Conservation (phyloP, 2,797 vertebrate genomes). For the Xenops minutus region DNA sequence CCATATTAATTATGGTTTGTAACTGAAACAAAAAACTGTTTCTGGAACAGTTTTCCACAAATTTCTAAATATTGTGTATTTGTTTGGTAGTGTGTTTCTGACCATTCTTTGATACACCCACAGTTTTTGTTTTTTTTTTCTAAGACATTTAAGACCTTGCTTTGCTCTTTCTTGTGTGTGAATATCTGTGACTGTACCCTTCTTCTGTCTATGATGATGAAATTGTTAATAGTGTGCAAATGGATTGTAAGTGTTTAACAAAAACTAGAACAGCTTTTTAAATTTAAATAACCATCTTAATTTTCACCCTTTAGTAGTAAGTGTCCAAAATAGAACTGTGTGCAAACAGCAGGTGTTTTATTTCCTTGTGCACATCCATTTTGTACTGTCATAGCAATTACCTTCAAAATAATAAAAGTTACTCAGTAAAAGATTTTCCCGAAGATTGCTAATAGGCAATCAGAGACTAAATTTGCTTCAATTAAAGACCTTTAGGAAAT, state of each 20-base stretch:
- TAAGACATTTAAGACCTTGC: not conserved
- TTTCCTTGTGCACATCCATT: not conserved
- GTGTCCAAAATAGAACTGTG: not conserved
- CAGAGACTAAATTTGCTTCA: not conserved
- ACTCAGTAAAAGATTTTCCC: not conserved
- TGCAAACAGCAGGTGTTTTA: not conserved
- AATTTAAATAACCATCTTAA: not conserved
- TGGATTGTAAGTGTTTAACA: not conserved
- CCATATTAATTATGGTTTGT: not conserved
- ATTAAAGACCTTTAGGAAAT: constrained; percentile 1
- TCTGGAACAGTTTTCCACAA: not conserved
- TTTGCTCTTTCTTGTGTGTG: not conserved
- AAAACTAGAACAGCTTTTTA: not conserved
- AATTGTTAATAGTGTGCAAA: not conserved
- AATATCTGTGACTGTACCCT: not conserved
- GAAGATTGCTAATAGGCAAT: not conserved
- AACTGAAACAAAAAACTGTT: not conserved
- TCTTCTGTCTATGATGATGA: not conserved
- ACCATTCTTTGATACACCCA: not conserved
- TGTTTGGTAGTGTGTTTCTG: not conserved
- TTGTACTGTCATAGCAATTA: not conserved
- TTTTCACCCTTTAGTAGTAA: not conserved
- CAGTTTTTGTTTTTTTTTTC: not conserved
- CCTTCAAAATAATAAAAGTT: not conserved
- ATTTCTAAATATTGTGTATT: not conserved